Percentiles rank a stretch among this genome's conserved stretches.
These are phyloP conservation scores for Karalla daura DNA, from an alignment of 2,797 vertebrate genomes.

Conservation along the genomic window DNA sequence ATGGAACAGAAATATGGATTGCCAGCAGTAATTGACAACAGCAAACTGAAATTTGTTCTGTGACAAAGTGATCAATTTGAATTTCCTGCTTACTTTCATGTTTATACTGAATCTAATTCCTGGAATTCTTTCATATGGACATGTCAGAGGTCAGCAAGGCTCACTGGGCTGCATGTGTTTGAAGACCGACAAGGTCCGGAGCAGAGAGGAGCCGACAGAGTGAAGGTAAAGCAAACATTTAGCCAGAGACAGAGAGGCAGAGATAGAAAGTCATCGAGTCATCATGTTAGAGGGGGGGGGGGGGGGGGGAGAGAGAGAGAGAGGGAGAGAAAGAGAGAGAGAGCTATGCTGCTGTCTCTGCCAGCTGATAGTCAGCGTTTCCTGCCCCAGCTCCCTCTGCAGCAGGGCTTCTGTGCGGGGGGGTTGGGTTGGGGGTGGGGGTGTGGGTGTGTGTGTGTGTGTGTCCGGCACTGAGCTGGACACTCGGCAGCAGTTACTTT, in stretches of 20 bases:
- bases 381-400: too few species aligned
- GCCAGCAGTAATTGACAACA: too few species aligned
- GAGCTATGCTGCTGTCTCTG: background rate
- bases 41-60: too few species aligned
- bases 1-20: too few species aligned
- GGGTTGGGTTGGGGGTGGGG: too few species aligned
- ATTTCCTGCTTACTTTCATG: background rate
- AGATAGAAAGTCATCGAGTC: background rate
- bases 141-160: slow-evolving; percentile 3
- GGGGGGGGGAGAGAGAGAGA: background rate
- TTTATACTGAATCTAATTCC: background rate
- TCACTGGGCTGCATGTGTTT: background rate
- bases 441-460: too few species aligned
- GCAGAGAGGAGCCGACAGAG: background rate
- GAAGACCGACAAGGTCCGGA: background rate
- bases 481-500: too few species aligned
- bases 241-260: background rate
- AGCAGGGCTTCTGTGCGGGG: too few species aligned
- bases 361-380: too few species aligned
- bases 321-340: background rate
- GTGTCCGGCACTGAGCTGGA: too few species aligned
- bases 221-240: background rate
- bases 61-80: too few species aligned
- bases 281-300: background rate
- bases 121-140: background rate